Conservation (phyloP, 1,140 invertebrate species). For the Calycopis cecrops region DNA sequence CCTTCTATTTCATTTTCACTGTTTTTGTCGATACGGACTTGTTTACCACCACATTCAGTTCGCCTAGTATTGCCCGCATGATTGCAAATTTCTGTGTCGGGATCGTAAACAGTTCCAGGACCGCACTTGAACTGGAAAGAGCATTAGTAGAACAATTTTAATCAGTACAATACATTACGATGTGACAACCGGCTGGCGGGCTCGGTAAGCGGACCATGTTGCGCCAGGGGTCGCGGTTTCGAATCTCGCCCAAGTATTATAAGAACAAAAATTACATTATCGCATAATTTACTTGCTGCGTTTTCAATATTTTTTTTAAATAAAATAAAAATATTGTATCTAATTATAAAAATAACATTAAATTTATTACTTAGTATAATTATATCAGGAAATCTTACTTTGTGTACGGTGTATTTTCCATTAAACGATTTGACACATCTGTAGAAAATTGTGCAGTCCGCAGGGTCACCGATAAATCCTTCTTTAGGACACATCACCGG, state of each 20-base stretch:
- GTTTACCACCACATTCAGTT: constrained; percentile 67
- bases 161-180: constrained; percentile 8
- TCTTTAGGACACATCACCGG: constrained; percentile 63
- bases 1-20: constrained; percentile 50
- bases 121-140: constrained; percentile 81
- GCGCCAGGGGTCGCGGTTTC: too few relatives aligned
- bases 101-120: constrained; percentile 82
- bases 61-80: constrained; percentile 79
- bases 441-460: constrained; percentile 77
- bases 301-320: too few relatives aligned
- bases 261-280: too few relatives aligned
- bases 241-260: too few relatives aligned
- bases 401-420: constrained; percentile 55
- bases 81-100: constrained; percentile 79
- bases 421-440: constrained; percentile 71
- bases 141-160: not conserved
- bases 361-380: too few relatives aligned
- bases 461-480: constrained; percentile 80
- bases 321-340: too few relatives aligned
- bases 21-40: constrained; percentile 19
- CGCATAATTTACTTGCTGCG: too few relatives aligned
- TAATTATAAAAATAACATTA: too few relatives aligned
- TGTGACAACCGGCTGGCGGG: too few relatives aligned
- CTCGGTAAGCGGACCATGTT: too few relatives aligned
- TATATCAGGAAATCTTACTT: constrained; percentile 34